phyloP scores from a whole-genome alignment of 2,888 invertebrate genomes.

The Schizotus pectinicornis region DNA sequence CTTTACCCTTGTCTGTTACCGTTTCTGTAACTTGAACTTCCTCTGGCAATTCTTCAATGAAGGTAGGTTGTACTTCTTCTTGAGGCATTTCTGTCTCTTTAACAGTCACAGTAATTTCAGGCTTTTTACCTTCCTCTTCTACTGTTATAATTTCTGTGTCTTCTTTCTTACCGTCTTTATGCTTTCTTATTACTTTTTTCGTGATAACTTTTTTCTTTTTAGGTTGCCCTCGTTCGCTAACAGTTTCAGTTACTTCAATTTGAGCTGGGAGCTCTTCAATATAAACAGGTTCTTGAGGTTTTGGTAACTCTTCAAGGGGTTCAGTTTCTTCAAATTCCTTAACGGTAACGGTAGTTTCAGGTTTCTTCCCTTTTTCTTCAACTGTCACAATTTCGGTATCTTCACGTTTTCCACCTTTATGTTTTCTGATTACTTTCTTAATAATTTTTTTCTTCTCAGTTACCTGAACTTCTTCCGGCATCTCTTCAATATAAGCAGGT shows the following conservation, averaged over 20 bases:
- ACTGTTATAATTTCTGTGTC: conserved; percentile 39
- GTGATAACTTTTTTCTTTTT: too few species aligned
- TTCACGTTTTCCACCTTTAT: conserved; percentile 47
- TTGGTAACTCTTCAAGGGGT: conserved; percentile 33
- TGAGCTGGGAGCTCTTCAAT: conserved; percentile 40
- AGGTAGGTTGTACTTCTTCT: conserved; percentile 5
- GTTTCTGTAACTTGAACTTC: conserved; percentile 36
- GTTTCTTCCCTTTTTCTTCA: conserved; percentile 32
- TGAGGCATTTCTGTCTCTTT: conserved; percentile 37
- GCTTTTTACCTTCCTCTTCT: conserved; percentile 53
- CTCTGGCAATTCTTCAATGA: conserved; percentile 36
- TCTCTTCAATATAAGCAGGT: conserved; percentile 48
- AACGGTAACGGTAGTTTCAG: conserved; percentile 41
- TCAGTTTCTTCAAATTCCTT: conserved; percentile 37
- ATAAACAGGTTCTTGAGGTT: conserved; percentile 20
- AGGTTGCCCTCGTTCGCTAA: too few species aligned
- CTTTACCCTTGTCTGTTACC: too few species aligned
- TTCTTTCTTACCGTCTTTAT: conserved; percentile 35
- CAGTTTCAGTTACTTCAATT: conserved; percentile 48
- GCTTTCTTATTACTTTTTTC: conserved; percentile 34
- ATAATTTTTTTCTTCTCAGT: conserved; percentile 39
- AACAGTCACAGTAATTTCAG: conserved; percentile 50
- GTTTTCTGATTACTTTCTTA: conserved; percentile 45
- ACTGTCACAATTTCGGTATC: conserved; percentile 42
- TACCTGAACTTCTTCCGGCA: conserved; percentile 53